Evolutionary conservation across 2,888 invertebrate species (phyloP), one percentile per base, ranked within the genome.

Genomic region (Eristalis intricaria): DNA sequence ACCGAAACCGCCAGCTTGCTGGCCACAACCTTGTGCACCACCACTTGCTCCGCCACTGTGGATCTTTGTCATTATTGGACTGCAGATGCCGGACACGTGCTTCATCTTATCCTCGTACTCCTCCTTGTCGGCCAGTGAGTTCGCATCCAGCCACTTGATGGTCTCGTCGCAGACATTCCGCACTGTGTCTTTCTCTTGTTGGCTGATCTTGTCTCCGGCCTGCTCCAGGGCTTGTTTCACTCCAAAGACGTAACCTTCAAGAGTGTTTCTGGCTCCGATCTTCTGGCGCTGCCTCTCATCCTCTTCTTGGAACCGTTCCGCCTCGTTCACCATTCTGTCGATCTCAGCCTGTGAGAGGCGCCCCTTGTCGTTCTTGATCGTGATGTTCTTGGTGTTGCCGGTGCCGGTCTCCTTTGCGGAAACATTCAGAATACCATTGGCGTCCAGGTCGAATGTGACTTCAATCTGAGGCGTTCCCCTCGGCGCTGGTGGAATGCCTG

Each of bases 401-500:
- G 95, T 94, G 90, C 95, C 94, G 92, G 95, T 95, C 88, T 95
- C 95, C 87, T 95, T 95, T 22, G 98, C 98, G 0, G 96, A 95
- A 1, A 98, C 98, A 91, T 97, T 97, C 86, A 99, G 94, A 93
- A 99, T 99, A 91, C 99, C 99, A 93, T 99, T 98, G 69, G 98
- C 98, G 91, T 99, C 98, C 91, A 96, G 95, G 68, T 93, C 93
- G 91, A 97, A 97, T 58, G 96, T 97, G 26, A 97, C 97, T 91
- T 97, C 98, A 94, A 96, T 98, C 93, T 95, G 97, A 88, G 95
- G 98, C 89, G 96, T 98, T 91, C 96, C 99, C 88, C 95, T 96
- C 80, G 96, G 99, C 91, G 97, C 97, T n/a, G 98, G 98, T 1
- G 99, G 98, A 91, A 99, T 99, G 40, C 98, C 98, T 8, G 97